phyloP scores from a whole-genome alignment of 1,140 invertebrate genomes.

The Neodiprion virginianus region DNA sequence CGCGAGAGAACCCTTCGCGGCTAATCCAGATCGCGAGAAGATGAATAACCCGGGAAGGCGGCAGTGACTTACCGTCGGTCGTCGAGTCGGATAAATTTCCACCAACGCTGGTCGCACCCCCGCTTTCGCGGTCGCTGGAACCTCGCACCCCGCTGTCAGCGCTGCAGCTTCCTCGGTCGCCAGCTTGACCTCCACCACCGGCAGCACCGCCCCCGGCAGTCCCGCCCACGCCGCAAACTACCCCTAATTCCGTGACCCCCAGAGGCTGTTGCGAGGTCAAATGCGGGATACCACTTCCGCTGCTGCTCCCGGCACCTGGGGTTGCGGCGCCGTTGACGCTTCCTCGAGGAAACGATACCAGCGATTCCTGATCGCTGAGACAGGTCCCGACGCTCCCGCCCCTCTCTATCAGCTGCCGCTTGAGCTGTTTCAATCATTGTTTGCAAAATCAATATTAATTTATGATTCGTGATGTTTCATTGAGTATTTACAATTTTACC shows the following conservation, averaged over 20 bases:
- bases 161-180: slow-evolving; percentile 83
- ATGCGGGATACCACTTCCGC: slow-evolving; percentile 58
- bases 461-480: too few species aligned
- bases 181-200: slow-evolving; percentile 58
- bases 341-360: slow-evolving; percentile 56
- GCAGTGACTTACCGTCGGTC: slow-evolving; percentile 67
- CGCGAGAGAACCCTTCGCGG: too few species aligned
- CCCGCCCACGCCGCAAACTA: slow-evolving; percentile 28
- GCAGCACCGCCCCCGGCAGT: slow-evolving; percentile 47
- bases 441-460: background rate
- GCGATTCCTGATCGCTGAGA: slow-evolving; percentile 62
- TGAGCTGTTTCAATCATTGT: slow-evolving; percentile 56
- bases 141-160: slow-evolving; percentile 86
- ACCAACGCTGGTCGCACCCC: slow-evolving; percentile 72
- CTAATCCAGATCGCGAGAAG: too few species aligned
- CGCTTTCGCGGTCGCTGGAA: slow-evolving; percentile 81
- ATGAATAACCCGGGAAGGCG: too few species aligned
- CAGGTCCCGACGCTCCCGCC: slow-evolving; percentile 66
- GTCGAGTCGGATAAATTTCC: slow-evolving; percentile 81
- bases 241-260: slow-evolving; percentile 45
- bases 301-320: slow-evolving; percentile 62
- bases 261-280: slow-evolving; percentile 49
- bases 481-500: background rate
- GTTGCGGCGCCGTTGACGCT: slow-evolving; percentile 67
- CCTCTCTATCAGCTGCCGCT: slow-evolving; percentile 60